phyloP scores from a whole-genome alignment of 1,140 invertebrate species.

The Bombus difficillimus region DNA sequence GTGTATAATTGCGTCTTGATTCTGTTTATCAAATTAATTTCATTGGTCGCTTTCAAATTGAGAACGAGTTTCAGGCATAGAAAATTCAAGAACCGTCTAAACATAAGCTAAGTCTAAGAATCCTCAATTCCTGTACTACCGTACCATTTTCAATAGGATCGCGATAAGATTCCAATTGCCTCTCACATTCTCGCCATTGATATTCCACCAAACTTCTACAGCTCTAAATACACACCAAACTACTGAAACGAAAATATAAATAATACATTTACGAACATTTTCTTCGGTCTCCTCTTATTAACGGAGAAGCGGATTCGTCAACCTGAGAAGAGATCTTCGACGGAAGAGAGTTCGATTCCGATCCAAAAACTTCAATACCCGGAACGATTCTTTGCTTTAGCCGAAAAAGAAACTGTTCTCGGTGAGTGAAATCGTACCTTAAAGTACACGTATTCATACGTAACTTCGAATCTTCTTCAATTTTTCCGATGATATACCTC shows the following conservation, averaged over 20 bases:
- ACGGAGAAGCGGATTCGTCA: background rate
- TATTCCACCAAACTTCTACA: background rate
- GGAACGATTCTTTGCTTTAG: background rate
- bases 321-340: background rate
- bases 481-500: background rate
- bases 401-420: background rate
- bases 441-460: background rate
- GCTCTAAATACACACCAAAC: background rate
- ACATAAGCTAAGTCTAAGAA: background rate
- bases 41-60: background rate
- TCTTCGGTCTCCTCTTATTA: background rate
- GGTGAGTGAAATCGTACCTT: background rate
- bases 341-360: background rate
- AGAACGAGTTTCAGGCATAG: background rate
- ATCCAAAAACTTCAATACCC: background rate
- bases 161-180: background rate
- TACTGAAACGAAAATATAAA: background rate
- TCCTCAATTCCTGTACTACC: background rate
- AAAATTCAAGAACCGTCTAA: background rate
- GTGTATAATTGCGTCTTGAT: too few relatives aligned
- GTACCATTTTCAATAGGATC: background rate
- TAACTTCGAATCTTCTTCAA: background rate
- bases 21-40: too few relatives aligned
- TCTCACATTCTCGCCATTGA: background rate
- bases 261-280: background rate